A percentile compares a stretch with the other conserved stretches of the same genome.
phyloP scores from a whole-genome alignment of 2,113 vertebrate genomes.

The Toxotes chatareus region DNA sequence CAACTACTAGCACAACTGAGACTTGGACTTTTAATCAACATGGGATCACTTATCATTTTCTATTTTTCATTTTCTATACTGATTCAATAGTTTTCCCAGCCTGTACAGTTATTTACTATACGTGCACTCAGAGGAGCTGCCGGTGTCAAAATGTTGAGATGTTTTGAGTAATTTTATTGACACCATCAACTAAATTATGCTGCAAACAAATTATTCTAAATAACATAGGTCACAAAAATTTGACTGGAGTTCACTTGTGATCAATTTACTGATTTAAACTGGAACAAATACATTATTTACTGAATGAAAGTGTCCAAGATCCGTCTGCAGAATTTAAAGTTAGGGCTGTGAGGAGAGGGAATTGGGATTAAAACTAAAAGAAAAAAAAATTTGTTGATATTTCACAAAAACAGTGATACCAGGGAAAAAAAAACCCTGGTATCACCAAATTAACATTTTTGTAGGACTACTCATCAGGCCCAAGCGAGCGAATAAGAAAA shows the following conservation, averaged over 20 bases:
- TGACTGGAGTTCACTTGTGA: not conserved
- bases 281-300: conserved; percentile 4
- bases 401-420: conserved; percentile 6
- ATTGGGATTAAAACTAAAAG: conserved; percentile 4
- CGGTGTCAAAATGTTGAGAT: too few species aligned
- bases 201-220: too few species aligned
- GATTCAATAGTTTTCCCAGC: not conserved
- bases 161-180: too few species aligned
- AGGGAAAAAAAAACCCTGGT: not conserved
- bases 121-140: not conserved
- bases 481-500: conserved; percentile 16
- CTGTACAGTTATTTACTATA: not conserved
- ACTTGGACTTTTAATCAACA: not conserved
- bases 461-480: not conserved
- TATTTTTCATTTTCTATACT: too few species aligned
- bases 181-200: too few species aligned
- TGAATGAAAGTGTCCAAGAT: not conserved
- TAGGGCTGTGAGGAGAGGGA: not conserved
- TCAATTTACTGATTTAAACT: not conserved
- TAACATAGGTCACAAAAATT: not conserved
- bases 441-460: conserved; percentile 29
- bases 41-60: not conserved
- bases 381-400: not conserved
- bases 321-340: not conserved
- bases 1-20: conserved; percentile 15